A percentile compares a stretch with the other conserved stretches of the same genome.
These are phyloP conservation scores for Drosophila pachea DNA, from an alignment of 1,140 invertebrate genomes.

Conservation along the genomic window DNA sequence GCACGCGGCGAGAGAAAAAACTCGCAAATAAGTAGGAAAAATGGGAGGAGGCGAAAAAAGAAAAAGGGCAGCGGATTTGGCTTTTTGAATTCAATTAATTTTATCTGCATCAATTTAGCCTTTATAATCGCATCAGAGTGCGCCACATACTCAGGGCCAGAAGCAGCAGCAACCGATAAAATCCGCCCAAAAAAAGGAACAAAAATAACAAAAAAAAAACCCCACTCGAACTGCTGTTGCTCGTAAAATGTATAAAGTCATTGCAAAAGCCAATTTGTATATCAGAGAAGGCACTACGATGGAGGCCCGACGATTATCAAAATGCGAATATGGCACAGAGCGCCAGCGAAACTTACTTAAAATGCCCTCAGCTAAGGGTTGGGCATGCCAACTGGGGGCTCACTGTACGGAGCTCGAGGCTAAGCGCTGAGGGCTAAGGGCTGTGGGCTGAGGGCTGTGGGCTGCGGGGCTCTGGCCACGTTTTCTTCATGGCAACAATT, in stretches of 20 bases:
- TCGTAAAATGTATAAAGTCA: constrained; percentile 76
- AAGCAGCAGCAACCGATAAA: constrained; percentile 21
- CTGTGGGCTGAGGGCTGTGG: neutral
- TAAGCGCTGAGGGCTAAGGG: neutral
- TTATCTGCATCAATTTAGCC: constrained; percentile 75
- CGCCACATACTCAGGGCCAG: constrained; percentile 25
- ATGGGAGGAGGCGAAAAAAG: constrained; percentile 25
- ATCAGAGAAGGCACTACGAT: constrained; percentile 53
- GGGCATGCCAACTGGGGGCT: neutral
- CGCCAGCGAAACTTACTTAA: constrained; percentile 65
- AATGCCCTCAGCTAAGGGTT: constrained; percentile 59
- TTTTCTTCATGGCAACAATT: constrained; percentile 72
- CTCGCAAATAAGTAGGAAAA: constrained; percentile 49
- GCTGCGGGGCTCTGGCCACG: constrained; percentile 28
- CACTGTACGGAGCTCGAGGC: neutral
- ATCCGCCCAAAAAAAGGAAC: constrained; percentile 12
- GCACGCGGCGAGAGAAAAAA: constrained; percentile 28
- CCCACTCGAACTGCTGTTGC: constrained; percentile 52
- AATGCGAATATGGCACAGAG: constrained; percentile 67
- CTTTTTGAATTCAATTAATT: constrained; percentile 77
- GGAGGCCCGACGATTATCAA: constrained; percentile 63
- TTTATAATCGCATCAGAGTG: constrained; percentile 74
- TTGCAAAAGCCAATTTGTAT: constrained; percentile 76
- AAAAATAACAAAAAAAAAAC: constrained; percentile 8
- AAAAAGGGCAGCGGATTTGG: constrained; percentile 59